Evolutionary conservation across 2,113 vertebrate species (phyloP), one percentile per base, ranked within the genome.

Genomic region (Melanostigma gelatinosum): DNA sequence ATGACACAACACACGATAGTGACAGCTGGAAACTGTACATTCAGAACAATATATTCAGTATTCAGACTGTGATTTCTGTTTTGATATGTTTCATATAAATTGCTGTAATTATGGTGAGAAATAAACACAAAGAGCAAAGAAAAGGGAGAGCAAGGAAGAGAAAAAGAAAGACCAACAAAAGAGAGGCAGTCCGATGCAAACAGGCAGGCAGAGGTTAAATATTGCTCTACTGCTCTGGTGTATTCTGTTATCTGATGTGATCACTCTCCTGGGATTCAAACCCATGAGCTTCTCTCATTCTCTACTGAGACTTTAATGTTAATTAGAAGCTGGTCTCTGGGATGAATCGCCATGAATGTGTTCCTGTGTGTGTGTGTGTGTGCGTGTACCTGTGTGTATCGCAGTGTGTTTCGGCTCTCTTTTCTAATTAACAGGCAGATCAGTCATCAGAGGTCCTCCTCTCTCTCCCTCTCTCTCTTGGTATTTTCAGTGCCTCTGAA

Each of bases 401-500:
- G 32, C 75, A 64, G 91, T 90, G 90, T 87, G 86, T 72, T 84
- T 86, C 58, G 80, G 76, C 85, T 86, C 89, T 92, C 88, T 65
- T 90, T 87, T 90, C 89, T 93, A 92, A 95, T 94, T 94, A 93
- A 93, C 86, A 93, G 88, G 85, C 88, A 90, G 87, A 77, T 92
- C 90, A 88, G 81, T 88, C 88, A 91, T 93, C 87, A 85, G 60
- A 77, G 64, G 68, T 86, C 82, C 79, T 85, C 64, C 55, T 74
- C 80, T 86, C 72, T 71, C 87, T 69, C 71, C 63, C 48, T 74
- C 38, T 82, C 75, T 88, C 75, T 73, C 57, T 27, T 70, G 71
- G 61, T 78, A 68, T 79, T 81, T 80, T 80, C 72, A 46, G 18
- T 44, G 22, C 46, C 62, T 69, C 67, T 61, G 27, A 69, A 66